Evolutionary conservation across 2,888 invertebrate genomes (phyloP), one percentile per base, ranked within the genome.

Genomic region (Oscheius sp.): DNA sequence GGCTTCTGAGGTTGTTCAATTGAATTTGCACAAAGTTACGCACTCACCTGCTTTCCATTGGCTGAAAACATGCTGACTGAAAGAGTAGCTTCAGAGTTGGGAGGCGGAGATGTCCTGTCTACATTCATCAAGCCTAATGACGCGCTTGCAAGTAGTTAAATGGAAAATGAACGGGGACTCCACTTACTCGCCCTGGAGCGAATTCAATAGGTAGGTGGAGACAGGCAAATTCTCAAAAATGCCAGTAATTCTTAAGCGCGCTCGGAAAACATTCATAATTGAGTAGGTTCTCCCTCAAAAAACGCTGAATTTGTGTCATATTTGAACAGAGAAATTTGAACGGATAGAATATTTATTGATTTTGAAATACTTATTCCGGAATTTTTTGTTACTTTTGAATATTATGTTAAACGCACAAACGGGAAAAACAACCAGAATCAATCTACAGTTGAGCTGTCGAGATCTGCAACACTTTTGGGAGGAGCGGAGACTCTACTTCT

Each of bases 361-460:
- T n/a, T n/a, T n/a, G n/a, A n/a, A n/a, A n/a, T n/a, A n/a, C n/a
- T n/a, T n/a, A n/a, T n/a, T n/a, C n/a, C n/a, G n/a, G n/a, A n/a
- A n/a, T n/a, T n/a, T n/a, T n/a, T n/a, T n/a, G n/a, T n/a, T n/a
- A n/a, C n/a, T n/a, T n/a, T n/a, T n/a, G n/a, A n/a, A n/a, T n/a
- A n/a, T n/a, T n/a, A n/a, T n/a, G n/a, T n/a, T n/a, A n/a, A n/a
- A n/a, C n/a, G n/a, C n/a, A n/a, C n/a, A 23, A 23, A 20, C 48
- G 23, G 25, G 15, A 39, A 58, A 23, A 61, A 61, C 61, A 61
- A 61, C 61, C 61, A 61, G 34, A 55, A 48, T 20, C 6, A 33
- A 55, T 55, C 55, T 61, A 45, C 61, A 61, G 15, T 61, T 61
- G 61, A 61, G 61, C 61, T 61, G 45, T 61, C 39, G 61, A 61